Evolutionary conservation across 92 coral and sea anemone genomes (phyloP).

Genomic region (Desmophyllum pertusum): DNA sequence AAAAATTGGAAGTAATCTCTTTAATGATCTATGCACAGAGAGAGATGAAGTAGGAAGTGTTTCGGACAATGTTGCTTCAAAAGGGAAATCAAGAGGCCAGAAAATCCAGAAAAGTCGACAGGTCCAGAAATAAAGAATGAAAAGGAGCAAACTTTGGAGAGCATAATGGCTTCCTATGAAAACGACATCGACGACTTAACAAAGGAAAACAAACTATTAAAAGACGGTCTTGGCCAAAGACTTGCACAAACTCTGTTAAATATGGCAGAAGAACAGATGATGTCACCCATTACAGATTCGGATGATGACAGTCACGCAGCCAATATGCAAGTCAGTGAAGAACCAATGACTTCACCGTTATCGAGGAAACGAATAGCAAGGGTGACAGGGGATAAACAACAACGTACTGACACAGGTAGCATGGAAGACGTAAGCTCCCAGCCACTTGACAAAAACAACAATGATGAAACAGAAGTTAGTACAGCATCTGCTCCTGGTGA

Average conservation of each 20-base stretch:
- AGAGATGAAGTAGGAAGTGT: background rate
- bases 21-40: background rate
- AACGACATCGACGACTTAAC: constrained; percentile 37
- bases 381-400: background rate
- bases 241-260: constrained; percentile 19
- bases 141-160: constrained; percentile 41
- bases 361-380: background rate
- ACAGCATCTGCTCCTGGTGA: background rate
- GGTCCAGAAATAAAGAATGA: constrained; percentile 32
- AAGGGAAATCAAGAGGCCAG: background rate
- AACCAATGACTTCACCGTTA: background rate
- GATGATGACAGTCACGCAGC: background rate
- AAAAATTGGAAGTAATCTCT: constrained; percentile 21
- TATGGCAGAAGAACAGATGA: background rate
- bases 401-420: background rate
- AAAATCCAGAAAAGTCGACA: background rate
- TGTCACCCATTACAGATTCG: background rate
- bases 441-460: constrained; percentile 12
- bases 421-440: background rate
- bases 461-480: background rate
- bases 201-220: constrained; percentile 22
- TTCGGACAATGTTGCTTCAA: background rate
- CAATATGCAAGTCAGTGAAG: background rate
- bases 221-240: constrained; percentile 28
- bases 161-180: constrained; percentile 44